phyloP scores from a whole-genome alignment of 2,113 vertebrate species.

The Archilochus colubris region DNA sequence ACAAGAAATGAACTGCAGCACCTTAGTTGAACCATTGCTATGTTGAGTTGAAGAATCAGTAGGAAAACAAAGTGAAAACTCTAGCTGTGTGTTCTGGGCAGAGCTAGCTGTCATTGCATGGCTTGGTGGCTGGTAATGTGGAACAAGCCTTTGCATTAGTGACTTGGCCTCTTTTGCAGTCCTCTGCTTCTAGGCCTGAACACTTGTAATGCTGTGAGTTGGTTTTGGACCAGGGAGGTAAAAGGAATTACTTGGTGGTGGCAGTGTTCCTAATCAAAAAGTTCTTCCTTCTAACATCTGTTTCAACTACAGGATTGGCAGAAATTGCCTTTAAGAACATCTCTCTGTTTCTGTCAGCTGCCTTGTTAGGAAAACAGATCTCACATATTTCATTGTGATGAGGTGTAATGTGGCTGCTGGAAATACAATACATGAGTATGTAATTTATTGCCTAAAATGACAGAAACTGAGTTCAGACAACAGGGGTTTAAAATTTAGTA shows the following conservation, averaged over 20 bases:
- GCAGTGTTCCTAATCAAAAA: not conserved
- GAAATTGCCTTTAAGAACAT: not conserved
- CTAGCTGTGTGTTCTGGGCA: not conserved
- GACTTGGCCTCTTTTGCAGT: not conserved
- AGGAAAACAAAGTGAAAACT: not conserved
- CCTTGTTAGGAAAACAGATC: not conserved
- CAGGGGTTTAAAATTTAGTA: not conserved
- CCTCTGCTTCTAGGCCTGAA: not conserved
- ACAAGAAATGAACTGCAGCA: not conserved
- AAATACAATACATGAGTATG: not conserved
- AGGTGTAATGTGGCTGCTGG: not conserved
- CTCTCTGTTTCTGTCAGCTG: not conserved
- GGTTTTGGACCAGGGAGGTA: not conserved
- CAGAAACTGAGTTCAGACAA: not conserved
- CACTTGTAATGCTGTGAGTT: not conserved
- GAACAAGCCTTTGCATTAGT: fast-evolving
- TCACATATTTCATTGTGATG: not conserved
- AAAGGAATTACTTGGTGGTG: not conserved
- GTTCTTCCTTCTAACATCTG: not conserved
- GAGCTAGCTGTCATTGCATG: not conserved
- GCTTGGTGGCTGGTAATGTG: not conserved
- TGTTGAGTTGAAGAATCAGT: not conserved
- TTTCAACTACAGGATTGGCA: not conserved
- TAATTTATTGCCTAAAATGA: not conserved
- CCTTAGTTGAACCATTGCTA: not conserved